A percentile compares a stretch with the other conserved stretches of the same genome.
phyloP scores from a whole-genome alignment of 2,888 invertebrate species.

The Rhyacophila evoluta region DNA sequence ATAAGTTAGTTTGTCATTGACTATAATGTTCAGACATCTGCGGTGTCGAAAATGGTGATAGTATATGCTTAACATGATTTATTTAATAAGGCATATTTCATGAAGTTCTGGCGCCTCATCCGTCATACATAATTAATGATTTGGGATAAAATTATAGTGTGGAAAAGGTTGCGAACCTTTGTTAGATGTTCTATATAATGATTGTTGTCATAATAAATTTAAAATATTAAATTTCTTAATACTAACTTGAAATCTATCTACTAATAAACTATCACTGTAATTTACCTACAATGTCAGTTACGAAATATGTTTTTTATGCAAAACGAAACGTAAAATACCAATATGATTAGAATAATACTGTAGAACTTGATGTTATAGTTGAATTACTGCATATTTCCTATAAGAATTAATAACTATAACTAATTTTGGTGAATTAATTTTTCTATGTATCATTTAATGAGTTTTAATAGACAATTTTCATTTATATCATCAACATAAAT shows the following conservation, averaged over 20 bases:
- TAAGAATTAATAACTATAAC: background rate
- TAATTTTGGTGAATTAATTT: background rate
- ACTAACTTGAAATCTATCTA: background rate
- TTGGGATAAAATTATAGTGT: too few relatives aligned
- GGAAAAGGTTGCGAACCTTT: too few relatives aligned
- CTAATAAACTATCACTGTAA: background rate
- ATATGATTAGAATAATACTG: background rate
- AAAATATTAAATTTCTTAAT: background rate
- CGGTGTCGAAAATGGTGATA: too few relatives aligned
- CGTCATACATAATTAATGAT: too few relatives aligned
- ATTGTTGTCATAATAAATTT: background rate
- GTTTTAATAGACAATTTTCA: background rate
- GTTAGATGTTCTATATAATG: too few relatives aligned
- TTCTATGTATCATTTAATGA: background rate
- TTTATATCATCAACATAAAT: slow-evolving; percentile 7
- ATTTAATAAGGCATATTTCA: too few relatives aligned
- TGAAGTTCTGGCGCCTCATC: too few relatives aligned
- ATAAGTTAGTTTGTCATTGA: too few relatives aligned
- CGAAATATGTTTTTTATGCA: background rate
- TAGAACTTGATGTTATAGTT: background rate
- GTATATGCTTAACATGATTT: too few relatives aligned
- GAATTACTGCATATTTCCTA: background rate
- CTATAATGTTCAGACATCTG: too few relatives aligned
- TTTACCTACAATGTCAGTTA: background rate
- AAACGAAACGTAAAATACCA: background rate